Evolutionary conservation across 2,113 vertebrate species (phyloP), one percentile per base, ranked within the genome.

Genomic region (Paramormyrops kingsleyae): DNA sequence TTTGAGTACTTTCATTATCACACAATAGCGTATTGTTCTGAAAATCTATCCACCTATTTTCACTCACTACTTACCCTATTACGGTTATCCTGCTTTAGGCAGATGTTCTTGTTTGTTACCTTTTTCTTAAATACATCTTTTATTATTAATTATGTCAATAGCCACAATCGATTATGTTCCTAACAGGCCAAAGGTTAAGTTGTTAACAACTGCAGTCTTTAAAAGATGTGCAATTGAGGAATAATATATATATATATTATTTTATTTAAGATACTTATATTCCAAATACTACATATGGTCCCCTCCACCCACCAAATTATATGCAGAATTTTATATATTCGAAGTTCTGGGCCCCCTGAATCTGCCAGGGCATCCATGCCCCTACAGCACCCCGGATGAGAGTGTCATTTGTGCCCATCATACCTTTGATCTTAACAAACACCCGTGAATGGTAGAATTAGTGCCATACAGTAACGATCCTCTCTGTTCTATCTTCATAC

Each of bases 381-480:
- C 27, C 66, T 15, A 10, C 10, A 1, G 66, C 8, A 19, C 0
- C 62, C 62, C 27, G 0, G 3, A 80, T 80, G 74, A 80, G 4
- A 35, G 4, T 19, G 35, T 7, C 31, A 39, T 77, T 17, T 39
- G 10, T 77, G 15, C 35, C 74, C 74, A 42, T 19, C 5, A 5
- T 42, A 10, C 35, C 74, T 77, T 35, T 80, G 44, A n/a, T 84
- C 21, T 96, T 95, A 96, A 97, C 94, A 95, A 96, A 94, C 96
- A 94, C 92, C 94, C 92, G 94, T 96, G 96, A 42, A 83, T 21
- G 31, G 3, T 1, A 95, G 95, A 96, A 96, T 96, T 97, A 97
- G 97, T 96, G 97, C 95, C 97, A 97, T 96, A 96, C 95, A 96
- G 96, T 97, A 96, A 97, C 96, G 97, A 97, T 96, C 96, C 96